Conservation (phyloP, 1,140 invertebrate species). For the Megalopta genalis region DNA sequence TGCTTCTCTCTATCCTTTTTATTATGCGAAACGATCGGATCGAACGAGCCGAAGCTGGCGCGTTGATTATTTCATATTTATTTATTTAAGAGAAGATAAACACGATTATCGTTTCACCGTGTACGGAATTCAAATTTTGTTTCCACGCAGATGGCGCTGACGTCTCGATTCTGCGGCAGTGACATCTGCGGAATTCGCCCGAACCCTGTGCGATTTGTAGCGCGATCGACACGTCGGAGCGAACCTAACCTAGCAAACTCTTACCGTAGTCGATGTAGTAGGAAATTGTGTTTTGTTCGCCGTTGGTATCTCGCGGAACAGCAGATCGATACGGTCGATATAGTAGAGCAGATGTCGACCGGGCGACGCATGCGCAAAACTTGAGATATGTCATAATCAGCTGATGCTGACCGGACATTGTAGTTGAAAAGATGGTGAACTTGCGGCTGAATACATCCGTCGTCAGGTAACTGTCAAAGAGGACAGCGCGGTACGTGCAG, state of each 20-base stretch:
- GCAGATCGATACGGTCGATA: background rate
- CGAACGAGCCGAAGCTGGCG: too few relatives aligned
- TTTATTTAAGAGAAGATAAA: background rate
- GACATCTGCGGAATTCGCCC: background rate
- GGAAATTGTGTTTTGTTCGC: background rate
- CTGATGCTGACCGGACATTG: conserved; percentile 51
- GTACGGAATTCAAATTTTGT: background rate
- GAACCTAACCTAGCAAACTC: too few relatives aligned
- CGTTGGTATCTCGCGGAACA: background rate
- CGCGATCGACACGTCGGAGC: background rate
- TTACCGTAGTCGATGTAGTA: background rate
- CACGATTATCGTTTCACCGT: background rate
- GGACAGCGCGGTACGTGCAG: background rate
- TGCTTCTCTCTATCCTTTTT: too few relatives aligned
- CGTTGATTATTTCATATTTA: background rate
- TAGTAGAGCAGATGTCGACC: background rate
- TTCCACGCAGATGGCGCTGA: background rate
- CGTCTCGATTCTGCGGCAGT: background rate
- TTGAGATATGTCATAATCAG: conserved; percentile 42
- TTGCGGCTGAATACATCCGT: conserved; percentile 16
- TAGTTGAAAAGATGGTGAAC: conserved; percentile 38
- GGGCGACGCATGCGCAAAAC: conserved; percentile 21
- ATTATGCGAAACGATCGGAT: too few relatives aligned
- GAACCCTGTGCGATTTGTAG: background rate
- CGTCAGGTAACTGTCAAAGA: conserved; percentile 48